Conservation (phyloP, 2,888 invertebrate species). For the Drosophila infuscata region DNA sequence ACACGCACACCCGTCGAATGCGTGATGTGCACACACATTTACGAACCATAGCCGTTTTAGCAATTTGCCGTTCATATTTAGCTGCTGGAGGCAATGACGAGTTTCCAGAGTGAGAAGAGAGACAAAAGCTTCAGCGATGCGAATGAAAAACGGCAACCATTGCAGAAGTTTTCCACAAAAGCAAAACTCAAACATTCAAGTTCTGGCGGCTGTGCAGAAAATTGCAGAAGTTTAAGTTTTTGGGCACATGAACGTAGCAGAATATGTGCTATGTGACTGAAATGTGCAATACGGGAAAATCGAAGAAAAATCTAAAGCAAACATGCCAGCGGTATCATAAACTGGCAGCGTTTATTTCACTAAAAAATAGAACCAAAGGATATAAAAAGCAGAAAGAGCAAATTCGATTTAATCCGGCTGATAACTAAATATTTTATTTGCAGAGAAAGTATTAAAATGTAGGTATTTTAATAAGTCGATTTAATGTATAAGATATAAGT, state of each 20-base stretch:
- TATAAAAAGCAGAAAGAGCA: neutral
- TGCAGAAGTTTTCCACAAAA: conserved; percentile 32
- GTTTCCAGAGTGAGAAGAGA: neutral
- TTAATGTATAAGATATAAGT: neutral
- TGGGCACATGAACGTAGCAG: neutral
- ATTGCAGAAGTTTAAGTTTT: conserved; percentile 8
- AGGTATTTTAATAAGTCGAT: neutral
- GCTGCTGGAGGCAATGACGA: conserved; percentile 1
- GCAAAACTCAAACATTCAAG: conserved; percentile 19
- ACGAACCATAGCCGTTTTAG: conserved; percentile 1
- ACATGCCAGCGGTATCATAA: neutral
- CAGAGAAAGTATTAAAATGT: neutral
- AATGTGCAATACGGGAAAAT: conserved; percentile 5
- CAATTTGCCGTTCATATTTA: conserved; percentile 24
- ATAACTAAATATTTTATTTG: neutral
- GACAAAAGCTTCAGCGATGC: neutral
- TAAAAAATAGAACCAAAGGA: neutral
- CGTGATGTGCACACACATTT: conserved; percentile 22
- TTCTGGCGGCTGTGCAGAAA: conserved; percentile 5
- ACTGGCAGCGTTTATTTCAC: neutral
- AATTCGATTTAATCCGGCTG: neutral
- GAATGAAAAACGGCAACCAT: conserved; percentile 5
- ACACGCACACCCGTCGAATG: conserved; percentile 5
- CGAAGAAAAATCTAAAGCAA: neutral
- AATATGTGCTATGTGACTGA: conserved; percentile 10